Evolutionary conservation across 2,113 vertebrate species (phyloP), one percentile per base, ranked within the genome.

Genomic region (Myanophis thanlyinensis): DNA sequence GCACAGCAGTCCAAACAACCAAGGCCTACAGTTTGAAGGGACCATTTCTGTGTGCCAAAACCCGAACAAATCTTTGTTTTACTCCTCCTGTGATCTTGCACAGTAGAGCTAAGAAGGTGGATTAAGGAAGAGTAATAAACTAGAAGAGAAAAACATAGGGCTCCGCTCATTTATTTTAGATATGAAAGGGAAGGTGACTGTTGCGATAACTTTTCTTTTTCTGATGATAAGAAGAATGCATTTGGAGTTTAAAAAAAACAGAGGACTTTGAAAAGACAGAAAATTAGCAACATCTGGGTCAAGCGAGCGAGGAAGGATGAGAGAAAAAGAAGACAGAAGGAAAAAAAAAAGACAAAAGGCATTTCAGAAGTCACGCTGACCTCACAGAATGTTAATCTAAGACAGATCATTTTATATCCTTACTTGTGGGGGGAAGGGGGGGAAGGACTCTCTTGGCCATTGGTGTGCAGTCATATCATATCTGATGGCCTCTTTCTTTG

Each of bases 211-310:
- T 93, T 85, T 47, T 56, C 73, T 47, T 89, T 53, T 10, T 52
- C 56, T 91, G 94, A 94, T 89, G 56, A 96, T 96, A 95, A 96
- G 96, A 95, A 96, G 95, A 95, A 97, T 95, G 90, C 92, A 95
- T 97, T 97, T 95, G 96, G 96, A 96, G 95, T n/a, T 97, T 96
- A 95, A 95, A 97, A 96, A 95, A 97, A 96, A 96, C 20, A 67
- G 95, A 96, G 95, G 85, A 94, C 95, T 98, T 97, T 97, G 96
- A 97, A 97, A 98, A 97, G 96, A 96, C 93, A 96, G 96, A 96
- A 97, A 98, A 98, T 98, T 95, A 98, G 96, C 96, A 97, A 97
- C 96, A 97, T 95, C 96, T 96, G 97, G 96, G 88, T 96, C 89
- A 95, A 95, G 95, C 95, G 94, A 96, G 92, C 95, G 94, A 90